These are phyloP conservation scores for Spinus olivaceus DNA, from an alignment of 2,797 vertebrate genomes.

Conservation along the genomic window DNA sequence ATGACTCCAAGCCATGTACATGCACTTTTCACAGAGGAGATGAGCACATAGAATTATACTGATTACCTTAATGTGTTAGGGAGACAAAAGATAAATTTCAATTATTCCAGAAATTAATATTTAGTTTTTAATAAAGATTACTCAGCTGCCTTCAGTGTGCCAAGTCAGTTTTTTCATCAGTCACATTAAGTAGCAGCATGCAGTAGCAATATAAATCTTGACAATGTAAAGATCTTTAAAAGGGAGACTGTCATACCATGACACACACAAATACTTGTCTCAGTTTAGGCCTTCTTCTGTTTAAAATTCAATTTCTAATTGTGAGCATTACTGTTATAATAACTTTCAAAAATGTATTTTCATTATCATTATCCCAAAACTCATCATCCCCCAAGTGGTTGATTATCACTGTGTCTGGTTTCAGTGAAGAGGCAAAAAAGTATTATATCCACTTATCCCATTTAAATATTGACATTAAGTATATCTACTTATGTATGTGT, in stretches of 20 bases:
- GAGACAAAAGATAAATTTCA: not conserved
- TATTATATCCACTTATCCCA: not conserved
- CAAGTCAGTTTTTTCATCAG: not conserved
- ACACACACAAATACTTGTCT: not conserved
- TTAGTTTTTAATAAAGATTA: not conserved
- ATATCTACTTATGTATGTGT: not conserved
- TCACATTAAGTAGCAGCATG: not conserved
- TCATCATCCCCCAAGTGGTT: not conserved
- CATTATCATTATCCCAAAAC: not conserved
- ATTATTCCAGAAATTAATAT: not conserved
- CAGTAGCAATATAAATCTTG: not conserved
- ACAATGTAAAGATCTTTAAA: not conserved
- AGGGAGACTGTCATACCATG: not conserved
- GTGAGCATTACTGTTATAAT: not conserved
- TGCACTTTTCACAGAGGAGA: not conserved
- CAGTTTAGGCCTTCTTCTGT: not conserved
- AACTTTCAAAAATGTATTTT: not conserved
- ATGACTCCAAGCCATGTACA: fast-evolving
- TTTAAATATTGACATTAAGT: not conserved
- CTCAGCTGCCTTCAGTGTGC: not conserved
- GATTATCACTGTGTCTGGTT: not conserved
- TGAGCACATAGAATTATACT: not conserved
- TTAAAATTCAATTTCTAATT: not conserved
- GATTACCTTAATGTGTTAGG: not conserved
- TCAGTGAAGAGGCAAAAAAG: not conserved